These are phyloP conservation scores for Calephelis perditalis DNA, from an alignment of 2,888 invertebrate species.

Conservation along the genomic window DNA sequence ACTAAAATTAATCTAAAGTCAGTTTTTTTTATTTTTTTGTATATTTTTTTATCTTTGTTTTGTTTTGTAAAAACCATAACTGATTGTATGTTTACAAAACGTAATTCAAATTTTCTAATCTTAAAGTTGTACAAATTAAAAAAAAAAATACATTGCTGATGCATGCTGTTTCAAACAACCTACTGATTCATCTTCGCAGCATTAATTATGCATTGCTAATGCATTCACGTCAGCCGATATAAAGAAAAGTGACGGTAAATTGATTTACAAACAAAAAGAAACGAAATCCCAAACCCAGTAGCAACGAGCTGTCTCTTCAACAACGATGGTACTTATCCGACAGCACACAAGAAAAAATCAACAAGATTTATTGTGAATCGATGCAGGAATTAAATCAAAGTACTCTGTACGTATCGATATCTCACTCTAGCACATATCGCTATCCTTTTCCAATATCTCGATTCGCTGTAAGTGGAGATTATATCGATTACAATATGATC, in stretches of 20 bases:
- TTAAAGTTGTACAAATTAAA: too few species aligned
- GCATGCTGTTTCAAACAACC: too few species aligned
- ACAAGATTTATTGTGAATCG: constrained; percentile 65
- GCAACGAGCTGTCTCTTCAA: constrained; percentile 52
- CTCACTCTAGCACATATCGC: constrained; percentile 31
- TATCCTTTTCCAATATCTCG: constrained; percentile 4
- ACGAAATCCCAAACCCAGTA: constrained; percentile 54
- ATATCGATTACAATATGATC: constrained; percentile 11
- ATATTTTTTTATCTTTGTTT: too few species aligned
- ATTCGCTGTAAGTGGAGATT: constrained; percentile 10
- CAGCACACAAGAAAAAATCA: constrained; percentile 46
- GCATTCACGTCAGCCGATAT: constrained; percentile 6
- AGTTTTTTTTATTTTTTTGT: too few species aligned
- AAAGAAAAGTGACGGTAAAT: constrained; percentile 50
- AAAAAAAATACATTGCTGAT: too few species aligned
- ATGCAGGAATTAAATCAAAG: constrained; percentile 61
- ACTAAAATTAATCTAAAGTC: too few species aligned
- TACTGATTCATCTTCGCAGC: too few species aligned
- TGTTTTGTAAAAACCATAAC: too few species aligned
- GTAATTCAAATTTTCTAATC: too few species aligned
- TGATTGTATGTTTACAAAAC: too few species aligned
- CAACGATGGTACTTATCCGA: constrained; percentile 45
- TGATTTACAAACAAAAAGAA: constrained; percentile 44
- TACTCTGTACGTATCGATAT: constrained; percentile 41
- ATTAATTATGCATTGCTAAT: background rate